These are phyloP conservation scores for Trogon surrucura DNA, from an alignment of 2,113 vertebrate species.

Conservation along the genomic window DNA sequence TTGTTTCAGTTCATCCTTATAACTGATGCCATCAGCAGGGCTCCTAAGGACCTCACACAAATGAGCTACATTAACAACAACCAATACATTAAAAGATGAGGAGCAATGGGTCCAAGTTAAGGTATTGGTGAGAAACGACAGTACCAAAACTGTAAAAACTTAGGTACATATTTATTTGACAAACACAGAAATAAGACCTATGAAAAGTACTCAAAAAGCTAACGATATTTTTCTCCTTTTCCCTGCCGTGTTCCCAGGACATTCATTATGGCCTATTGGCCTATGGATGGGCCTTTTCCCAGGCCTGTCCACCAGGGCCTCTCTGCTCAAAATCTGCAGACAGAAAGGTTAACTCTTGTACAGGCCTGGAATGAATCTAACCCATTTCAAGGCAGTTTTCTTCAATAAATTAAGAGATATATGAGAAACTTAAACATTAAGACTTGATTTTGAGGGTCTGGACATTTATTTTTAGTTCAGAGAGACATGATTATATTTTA, in stretches of 20 bases:
- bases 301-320: not conserved
- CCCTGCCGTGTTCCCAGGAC: not conserved
- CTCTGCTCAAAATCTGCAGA: not conserved
- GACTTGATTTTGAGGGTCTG: not conserved
- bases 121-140: not conserved
- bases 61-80: not conserved
- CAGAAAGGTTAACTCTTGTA: not conserved
- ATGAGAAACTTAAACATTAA: not conserved
- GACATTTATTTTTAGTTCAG: not conserved
- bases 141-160: not conserved
- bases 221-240: not conserved
- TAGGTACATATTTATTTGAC: not conserved
- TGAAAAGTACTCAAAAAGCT: not conserved
- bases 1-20: not conserved
- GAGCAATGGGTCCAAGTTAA: too few species aligned
- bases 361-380: not conserved
- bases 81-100: too few species aligned
- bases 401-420: not conserved
- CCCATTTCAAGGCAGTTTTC: not conserved
- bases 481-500: constrained; percentile 51
- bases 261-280: not conserved
- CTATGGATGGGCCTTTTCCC: too few species aligned
- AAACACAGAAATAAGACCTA: not conserved
- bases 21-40: not conserved
- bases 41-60: not conserved